These are phyloP conservation scores for Cantharis rufa DNA, from an alignment of 2,888 invertebrate genomes.

Conservation along the genomic window DNA sequence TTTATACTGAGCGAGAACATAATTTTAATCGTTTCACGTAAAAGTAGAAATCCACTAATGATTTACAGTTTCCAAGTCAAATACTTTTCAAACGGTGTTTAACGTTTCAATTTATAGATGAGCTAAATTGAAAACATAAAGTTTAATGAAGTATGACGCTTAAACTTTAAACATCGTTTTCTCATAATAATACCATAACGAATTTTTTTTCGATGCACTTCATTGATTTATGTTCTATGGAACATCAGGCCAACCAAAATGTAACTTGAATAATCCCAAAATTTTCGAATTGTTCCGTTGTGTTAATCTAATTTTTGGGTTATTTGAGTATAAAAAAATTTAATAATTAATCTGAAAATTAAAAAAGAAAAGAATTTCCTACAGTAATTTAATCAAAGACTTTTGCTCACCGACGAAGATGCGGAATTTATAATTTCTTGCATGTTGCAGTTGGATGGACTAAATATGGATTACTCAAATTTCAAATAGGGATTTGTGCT, in stretches of 20 bases:
- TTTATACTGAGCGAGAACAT: background rate
- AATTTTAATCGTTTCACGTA: background rate
- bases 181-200: background rate
- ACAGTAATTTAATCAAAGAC: no score
- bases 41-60: background rate
- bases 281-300: no score
- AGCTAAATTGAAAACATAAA: background rate
- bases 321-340: no score
- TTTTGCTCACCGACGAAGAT: no score
- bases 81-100: constrained; percentile 13
- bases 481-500: no score
- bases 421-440: no score
- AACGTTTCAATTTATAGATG: background rate
- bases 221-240: background rate
- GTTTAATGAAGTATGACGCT: background rate
- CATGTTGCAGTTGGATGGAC: no score
- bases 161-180: background rate
- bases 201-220: background rate
- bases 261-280: background rate
- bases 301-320: background rate
- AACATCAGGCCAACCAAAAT: background rate
- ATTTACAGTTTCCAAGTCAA: background rate
- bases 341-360: no score
- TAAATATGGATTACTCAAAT: no score
- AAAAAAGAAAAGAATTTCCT: no score